Evolutionary conservation across 2,113 vertebrate genomes (phyloP).

Genomic region (Podarcis cretensis): DNA sequence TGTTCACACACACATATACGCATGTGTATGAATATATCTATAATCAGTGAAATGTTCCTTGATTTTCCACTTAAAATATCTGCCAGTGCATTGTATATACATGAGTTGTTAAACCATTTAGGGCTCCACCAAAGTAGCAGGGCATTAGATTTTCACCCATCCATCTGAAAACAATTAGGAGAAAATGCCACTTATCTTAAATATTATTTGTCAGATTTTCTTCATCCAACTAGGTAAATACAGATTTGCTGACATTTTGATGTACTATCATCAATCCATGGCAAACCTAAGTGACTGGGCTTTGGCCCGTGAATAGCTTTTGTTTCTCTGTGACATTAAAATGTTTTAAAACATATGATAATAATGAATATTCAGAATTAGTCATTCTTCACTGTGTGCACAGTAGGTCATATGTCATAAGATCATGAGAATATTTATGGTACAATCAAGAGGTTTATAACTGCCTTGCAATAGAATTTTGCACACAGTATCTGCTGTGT

Average conservation of each 20-base stretch:
- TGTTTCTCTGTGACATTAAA: slow-evolving; percentile 78
- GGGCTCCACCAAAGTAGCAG: slow-evolving; percentile 70
- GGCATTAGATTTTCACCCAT: slow-evolving; percentile 80
- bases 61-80: slow-evolving; percentile 50
- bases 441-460: slow-evolving; percentile 64
- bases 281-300: slow-evolving; percentile 80
- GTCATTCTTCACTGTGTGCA: slow-evolving; percentile 65
- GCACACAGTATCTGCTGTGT: slow-evolving; percentile 21
- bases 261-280: slow-evolving; percentile 79
- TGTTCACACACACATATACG: too few species aligned
- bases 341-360: slow-evolving; percentile 65
- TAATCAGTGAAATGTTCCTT: slow-evolving; percentile 31
- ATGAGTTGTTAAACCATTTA: slow-evolving; percentile 77
- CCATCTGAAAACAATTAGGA: slow-evolving; percentile 83
- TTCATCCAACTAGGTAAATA: slow-evolving; percentile 85
- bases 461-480: slow-evolving; percentile 55
- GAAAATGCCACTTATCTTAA: slow-evolving; percentile 82
- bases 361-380: slow-evolving; percentile 82
- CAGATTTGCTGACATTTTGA: slow-evolving; percentile 83
- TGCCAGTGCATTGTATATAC: slow-evolving; percentile 61
- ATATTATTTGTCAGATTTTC: slow-evolving; percentile 84
- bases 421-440: slow-evolving; percentile 64
- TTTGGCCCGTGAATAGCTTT: slow-evolving; percentile 82
- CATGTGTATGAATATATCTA: neutral
- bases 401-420: slow-evolving; percentile 72